Base-by-base conservation (phyloP, 2,797 vertebrate species). In the Vespertilio murinus region DNA sequence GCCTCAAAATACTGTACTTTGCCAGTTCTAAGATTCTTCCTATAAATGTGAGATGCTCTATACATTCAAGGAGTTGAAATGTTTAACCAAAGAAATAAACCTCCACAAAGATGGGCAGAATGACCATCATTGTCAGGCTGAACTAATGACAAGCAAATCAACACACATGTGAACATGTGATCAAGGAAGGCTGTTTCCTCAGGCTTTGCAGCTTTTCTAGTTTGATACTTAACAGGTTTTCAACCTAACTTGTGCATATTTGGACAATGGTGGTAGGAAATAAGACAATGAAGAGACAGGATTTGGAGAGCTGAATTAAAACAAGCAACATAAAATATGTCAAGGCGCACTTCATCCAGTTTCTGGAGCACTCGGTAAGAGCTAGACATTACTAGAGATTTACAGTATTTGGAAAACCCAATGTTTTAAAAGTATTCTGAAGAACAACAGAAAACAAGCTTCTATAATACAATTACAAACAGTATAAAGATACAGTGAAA, bases 361-460 rank as follows among this genome's bases (percentile, higher is more conserved):
- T 78, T 23, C 64, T 49, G 25, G 28, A 23, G 23, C 8, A 12
- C 4, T 3, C 40, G 33, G 1, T 14, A 8, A 90, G 38, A 14
- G 18, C 14, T 35, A 10, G 7, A 56, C 5, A 74, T 9, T 40
- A 45, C 20, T 47, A 17, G 14, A 40, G 28, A 10, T 0, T 42
- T 14, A 7, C 12, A 23, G 6, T 23, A 5, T 17, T 42, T 69
- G 7, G 22, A 10, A 87, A 47, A 81, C 22, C 7, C 30, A 18
- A 9, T 52, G 22, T 30, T 54, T 88, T 82, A 71, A 38, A 93
- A 83, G 45, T 56, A 47, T 38, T 83, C 49, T 38, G 5, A 64
- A 65, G 40, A 91, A 47, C 28, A 79, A 91, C 92, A 85, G 35
- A 79, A 87, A 78, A 83, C 13, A 59, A 64, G 71, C 30, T 22